phyloP scores from a whole-genome alignment of 1,140 invertebrate genomes.

The Aphelinus certus region DNA sequence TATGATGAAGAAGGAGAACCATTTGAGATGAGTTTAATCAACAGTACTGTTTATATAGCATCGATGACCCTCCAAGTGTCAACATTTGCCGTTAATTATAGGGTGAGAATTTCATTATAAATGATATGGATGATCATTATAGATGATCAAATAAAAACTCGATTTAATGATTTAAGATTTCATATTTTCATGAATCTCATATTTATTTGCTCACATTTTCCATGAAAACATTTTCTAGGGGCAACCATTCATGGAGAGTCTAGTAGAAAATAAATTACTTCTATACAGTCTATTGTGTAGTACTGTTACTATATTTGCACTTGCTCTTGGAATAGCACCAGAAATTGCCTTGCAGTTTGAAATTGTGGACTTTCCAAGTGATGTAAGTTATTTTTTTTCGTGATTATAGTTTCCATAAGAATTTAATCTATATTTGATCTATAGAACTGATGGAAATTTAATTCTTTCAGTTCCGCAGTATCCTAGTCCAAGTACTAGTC shows the following conservation, averaged over 20 bases:
- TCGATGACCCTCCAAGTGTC: conserved; percentile 96
- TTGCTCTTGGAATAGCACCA: conserved; percentile 81
- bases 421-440: conserved; percentile 26
- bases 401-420: background rate
- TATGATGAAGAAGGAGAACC: conserved; percentile 82
- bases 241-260: conserved; percentile 97
- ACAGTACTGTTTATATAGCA: conserved; percentile 98
- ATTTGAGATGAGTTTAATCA: conserved; percentile 93
- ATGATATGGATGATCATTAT: no score
- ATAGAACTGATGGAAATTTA: conserved; percentile 29
- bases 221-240: conserved; percentile 73
- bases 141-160: background rate
- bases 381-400: conserved; percentile 70
- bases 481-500: conserved; percentile 80
- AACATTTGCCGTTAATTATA: conserved; percentile 99
- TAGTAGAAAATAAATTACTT: conserved; percentile 90
- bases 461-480: conserved; percentile 83
- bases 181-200: background rate
- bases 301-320: conserved; percentile 75
- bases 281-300: conserved; percentile 88
- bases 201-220: conserved; percentile 12
- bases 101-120: conserved; percentile 71
- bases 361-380: conserved; percentile 86
- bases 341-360: conserved; percentile 85
- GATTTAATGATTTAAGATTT: background rate